These are phyloP conservation scores for Rotaria magnacalcarata DNA, from an alignment of 2,888 invertebrate genomes.

Conservation along the genomic window DNA sequence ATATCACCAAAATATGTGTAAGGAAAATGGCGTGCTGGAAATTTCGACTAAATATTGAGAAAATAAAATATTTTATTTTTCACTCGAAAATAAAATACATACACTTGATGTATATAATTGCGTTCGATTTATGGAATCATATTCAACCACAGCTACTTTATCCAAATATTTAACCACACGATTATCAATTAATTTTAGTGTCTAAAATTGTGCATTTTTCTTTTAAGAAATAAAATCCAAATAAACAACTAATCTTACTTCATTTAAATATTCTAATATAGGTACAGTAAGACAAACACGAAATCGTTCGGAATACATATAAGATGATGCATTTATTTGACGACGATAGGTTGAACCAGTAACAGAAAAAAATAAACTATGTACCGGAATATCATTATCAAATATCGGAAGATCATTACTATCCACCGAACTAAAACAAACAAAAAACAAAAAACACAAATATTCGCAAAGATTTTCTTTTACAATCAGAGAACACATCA, in stretches of 20 bases:
- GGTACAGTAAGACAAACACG: conserved; percentile 23
- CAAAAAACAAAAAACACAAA: background rate
- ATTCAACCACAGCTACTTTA: background rate
- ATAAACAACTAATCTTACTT: background rate
- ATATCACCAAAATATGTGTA: conserved; percentile 24
- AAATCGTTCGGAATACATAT: background rate
- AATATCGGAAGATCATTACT: background rate
- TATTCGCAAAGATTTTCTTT: too few relatives aligned
- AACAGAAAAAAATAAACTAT: background rate
- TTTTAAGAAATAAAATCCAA: too few relatives aligned
- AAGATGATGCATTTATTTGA: background rate
- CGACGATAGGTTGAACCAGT: conserved; percentile 27
- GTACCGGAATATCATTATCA: background rate
- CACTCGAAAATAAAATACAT: background rate
- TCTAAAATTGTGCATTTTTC: background rate
- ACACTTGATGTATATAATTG: background rate
- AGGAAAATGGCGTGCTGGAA: conserved; percentile 11
- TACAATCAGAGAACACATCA: too few relatives aligned
- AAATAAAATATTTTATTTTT: background rate
- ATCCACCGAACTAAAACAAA: background rate
- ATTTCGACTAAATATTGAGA: background rate
- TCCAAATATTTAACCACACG: conserved; percentile 23
- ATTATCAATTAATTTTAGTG: background rate
- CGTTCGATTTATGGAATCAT: background rate
- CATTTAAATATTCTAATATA: conserved; percentile 15